phyloP scores from a whole-genome alignment of 2,113 vertebrate genomes.

The Cinclus mexicanus region DNA sequence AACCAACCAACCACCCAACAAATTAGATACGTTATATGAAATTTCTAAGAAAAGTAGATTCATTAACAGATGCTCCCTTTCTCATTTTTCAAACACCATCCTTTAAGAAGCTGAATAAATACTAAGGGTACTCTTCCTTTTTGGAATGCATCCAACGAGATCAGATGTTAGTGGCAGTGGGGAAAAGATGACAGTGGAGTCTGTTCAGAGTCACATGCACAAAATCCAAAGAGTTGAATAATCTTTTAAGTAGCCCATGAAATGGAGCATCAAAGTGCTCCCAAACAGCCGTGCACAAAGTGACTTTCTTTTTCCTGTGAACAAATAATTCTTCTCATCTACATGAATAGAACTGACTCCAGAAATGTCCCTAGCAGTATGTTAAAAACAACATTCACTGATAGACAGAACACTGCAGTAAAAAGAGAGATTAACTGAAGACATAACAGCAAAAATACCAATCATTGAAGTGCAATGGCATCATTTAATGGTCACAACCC shows the following conservation, averaged over 20 bases:
- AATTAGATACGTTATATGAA: background rate
- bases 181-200: background rate
- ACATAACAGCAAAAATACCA: background rate
- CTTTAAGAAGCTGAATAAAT: slow-evolving; percentile 1
- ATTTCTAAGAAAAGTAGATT: background rate
- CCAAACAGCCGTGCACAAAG: background rate
- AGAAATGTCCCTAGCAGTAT: background rate
- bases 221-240: slow-evolving; percentile 2
- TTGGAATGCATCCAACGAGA: background rate
- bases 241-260: background rate
- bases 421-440: background rate
- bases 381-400: background rate
- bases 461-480: background rate
- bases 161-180: slow-evolving; percentile 1
- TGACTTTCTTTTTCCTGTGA: background rate
- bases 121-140: background rate
- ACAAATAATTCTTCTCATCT: slow-evolving; percentile 11
- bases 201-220: slow-evolving; percentile 24
- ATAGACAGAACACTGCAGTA: background rate
- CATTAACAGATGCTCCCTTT: background rate
- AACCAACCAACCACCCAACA: background rate
- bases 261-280: slow-evolving; percentile 31
- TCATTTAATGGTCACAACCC: background rate
- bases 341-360: background rate
- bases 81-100: background rate